Percentiles rank a stretch among this genome's conserved stretches.
phyloP scores from a whole-genome alignment of 2,888 invertebrate species.

The Pachydiplax longipennis region DNA sequence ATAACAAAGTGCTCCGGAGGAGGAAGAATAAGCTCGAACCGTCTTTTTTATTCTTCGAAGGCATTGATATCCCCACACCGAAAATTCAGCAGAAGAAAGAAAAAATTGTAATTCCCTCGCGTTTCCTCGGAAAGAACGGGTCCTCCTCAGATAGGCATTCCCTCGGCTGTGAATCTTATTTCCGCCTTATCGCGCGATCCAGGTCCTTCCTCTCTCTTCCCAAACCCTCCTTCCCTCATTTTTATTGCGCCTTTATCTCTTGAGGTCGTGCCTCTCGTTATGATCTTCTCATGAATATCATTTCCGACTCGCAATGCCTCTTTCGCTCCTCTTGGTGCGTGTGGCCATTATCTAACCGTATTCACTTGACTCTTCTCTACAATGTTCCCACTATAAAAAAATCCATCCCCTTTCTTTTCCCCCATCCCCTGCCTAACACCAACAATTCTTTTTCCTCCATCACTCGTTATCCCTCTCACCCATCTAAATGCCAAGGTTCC shows the following conservation, averaged over 20 bases:
- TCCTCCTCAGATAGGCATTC: constrained; percentile 8
- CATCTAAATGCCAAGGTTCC: constrained; percentile 13
- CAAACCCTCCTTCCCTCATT: neutral
- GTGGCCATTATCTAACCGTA: constrained; percentile 36
- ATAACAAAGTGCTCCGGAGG: neutral
- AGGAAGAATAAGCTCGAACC: neutral
- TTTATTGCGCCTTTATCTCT: constrained; percentile 38
- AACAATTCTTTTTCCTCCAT: neutral
- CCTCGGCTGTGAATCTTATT: constrained; percentile 36
- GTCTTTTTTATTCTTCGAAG: neutral
- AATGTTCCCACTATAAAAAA: constrained; percentile 41
- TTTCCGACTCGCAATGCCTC: constrained; percentile 14
- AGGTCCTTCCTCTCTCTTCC: neutral
- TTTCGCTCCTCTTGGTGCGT: neutral
- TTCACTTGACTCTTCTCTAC: constrained; percentile 27
- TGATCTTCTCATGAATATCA: constrained; percentile 45
- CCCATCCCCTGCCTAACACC: neutral
- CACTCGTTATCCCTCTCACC: constrained; percentile 9
- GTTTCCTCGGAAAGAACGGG: constrained; percentile 5
- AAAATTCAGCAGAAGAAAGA: neutral
- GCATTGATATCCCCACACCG: constrained; percentile 5
- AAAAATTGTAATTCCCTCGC: constrained; percentile 24
- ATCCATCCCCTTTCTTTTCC: neutral
- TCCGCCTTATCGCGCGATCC: constrained; percentile 32
- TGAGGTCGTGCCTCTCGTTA: constrained; percentile 36